Conservation (phyloP, 2,113 vertebrate genomes). For the Chionomys nivalis region DNA sequence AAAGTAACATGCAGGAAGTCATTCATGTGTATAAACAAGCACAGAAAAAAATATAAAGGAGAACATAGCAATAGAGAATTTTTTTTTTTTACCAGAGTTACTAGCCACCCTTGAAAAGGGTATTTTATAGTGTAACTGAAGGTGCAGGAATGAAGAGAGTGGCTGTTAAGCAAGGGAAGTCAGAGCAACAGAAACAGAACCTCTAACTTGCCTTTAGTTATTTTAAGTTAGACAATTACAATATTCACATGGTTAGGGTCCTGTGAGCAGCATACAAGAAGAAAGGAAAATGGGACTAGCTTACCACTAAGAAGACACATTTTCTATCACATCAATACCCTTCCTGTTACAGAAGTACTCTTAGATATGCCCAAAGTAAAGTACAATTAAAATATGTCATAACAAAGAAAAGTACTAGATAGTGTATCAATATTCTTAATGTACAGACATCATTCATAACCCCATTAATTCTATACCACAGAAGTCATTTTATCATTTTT, state of each 20-base stretch:
- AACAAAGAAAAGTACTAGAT: background rate
- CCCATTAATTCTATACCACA: background rate
- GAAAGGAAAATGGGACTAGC: background rate
- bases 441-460: background rate
- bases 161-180: background rate
- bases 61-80: too few species aligned
- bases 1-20: background rate
- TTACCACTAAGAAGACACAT: background rate
- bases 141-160: background rate
- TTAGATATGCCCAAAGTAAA: background rate
- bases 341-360: background rate
- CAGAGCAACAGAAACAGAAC: background rate
- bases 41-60: background rate
- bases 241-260: background rate
- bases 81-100: too few species aligned
- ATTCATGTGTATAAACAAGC: background rate
- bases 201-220: background rate
- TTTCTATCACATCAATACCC: accelerated
- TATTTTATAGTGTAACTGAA: background rate
- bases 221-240: background rate
- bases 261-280: too few species aligned
- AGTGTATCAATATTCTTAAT: background rate
- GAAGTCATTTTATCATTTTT: background rate
- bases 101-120: too few species aligned
- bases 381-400: background rate